phyloP scores from a whole-genome alignment of 2,888 invertebrate species.

The Ophraella communa region DNA sequence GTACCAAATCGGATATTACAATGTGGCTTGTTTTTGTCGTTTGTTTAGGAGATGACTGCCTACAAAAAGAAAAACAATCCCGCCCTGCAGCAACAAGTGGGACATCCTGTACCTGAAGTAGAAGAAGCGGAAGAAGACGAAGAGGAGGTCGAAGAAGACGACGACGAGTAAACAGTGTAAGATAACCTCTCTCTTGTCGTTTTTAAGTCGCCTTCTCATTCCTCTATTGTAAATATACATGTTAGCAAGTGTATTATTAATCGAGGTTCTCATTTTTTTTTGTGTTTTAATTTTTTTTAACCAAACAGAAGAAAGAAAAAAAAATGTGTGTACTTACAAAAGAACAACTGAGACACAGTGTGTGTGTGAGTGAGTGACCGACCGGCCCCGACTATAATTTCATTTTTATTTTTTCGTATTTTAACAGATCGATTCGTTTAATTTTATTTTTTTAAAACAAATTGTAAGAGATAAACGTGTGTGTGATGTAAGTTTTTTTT shows the following conservation, averaged over 20 bases:
- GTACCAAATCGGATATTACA: no score
- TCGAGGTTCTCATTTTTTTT: conserved; percentile 35
- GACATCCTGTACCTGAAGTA: conserved; percentile 68
- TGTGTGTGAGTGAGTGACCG: conserved; percentile 43
- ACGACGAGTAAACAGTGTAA: conserved; percentile 61
- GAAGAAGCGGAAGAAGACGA: conserved; percentile 69
- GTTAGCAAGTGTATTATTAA: conserved; percentile 53
- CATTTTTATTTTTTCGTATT: conserved; percentile 16
- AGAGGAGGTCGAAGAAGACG: conserved; percentile 56
- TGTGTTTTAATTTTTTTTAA: conserved; percentile 40
- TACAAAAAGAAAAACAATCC: conserved; percentile 77
- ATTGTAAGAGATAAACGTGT: conserved; percentile 23
- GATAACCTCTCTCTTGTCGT: conserved; percentile 7
- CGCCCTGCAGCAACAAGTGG: conserved; percentile 58
- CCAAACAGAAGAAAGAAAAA: conserved; percentile 31
- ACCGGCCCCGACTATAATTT: conserved; percentile 37
- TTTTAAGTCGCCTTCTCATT: conserved; percentile 55
- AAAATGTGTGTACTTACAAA: conserved; percentile 56
- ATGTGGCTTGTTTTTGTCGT: neutral
- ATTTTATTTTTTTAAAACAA: conserved; percentile 36
- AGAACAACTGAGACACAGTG: conserved; percentile 42
- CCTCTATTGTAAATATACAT: conserved; percentile 57
- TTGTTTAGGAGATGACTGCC: conserved; percentile 80
- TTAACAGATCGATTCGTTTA: conserved; percentile 26
- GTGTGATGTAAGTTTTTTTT: no score